Base-by-base conservation (phyloP, 2,888 invertebrate species). In the Caenorhabditis sinica region DNA sequence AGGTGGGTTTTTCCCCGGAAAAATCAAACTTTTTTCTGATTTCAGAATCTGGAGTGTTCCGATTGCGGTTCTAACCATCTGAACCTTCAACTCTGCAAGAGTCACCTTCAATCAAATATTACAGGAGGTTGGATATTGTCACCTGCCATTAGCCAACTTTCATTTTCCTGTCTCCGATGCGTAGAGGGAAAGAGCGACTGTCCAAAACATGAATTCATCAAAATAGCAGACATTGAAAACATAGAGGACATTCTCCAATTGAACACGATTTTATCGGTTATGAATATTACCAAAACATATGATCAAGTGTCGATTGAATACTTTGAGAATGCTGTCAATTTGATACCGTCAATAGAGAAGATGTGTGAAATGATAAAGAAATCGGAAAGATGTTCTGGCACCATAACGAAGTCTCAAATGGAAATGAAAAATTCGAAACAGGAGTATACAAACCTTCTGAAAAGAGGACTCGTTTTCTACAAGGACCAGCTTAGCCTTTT, bases 401-500 rank as follows among this genome's bases (percentile, higher is more conserved):
- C 33, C 30, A 28, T 2, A 36, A 17, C 15, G 17, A n/a, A 45
- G 17, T 13, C 25, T 9, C 9, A 6, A n/a, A 3, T 30, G 15
- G 28, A 65, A 28, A 8, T 65, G 2, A 28, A n/a, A 17, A 11
- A 45, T 8, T 5, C 9, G 11, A 25, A 4, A 23, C 3, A 3
- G 3, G 9, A 30, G 11, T 4, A 1, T 17, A n/a, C n/a, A 6
- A 30, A 65, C 11, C 45, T 65, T 1, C 2, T 20, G 15, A 65
- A 65, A 28, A 65, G 65, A 43, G 28, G 45, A n/a, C 17, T 45
- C 6, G 3, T 65, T 17, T 65, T 65, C 40, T 28, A 65, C 28
- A 25, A 25, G 25, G 65, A 65, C 17, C 40, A 45, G 4, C 23
- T 65, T 17, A 23, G 13, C 1, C 13, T 9, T 20, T 45, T 45